Conservation (phyloP, 2,797 vertebrate genomes). For the Tachyglossus aculeatus region DNA sequence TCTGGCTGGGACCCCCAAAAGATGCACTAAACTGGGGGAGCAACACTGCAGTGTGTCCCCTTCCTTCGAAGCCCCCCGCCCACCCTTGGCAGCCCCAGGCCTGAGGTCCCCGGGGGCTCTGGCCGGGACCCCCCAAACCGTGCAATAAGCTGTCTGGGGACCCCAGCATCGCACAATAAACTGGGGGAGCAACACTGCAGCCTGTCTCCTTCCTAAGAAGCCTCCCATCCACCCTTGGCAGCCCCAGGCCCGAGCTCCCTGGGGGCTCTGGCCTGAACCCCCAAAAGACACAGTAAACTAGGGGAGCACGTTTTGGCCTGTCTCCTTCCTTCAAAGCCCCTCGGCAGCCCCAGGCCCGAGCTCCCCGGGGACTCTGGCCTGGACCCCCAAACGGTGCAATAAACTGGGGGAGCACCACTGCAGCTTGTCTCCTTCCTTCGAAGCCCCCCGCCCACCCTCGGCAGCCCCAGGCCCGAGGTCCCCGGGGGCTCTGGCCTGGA, state of each 20-base stretch:
- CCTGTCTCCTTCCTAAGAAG: background rate
- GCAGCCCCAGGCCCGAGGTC: background rate
- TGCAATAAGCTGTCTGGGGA: no score
- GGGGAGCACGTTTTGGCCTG: background rate
- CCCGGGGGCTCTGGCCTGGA: background rate
- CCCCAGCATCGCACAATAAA: no score
- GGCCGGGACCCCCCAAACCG: no score
- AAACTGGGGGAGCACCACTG: conserved; percentile 19
- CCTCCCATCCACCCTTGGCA: background rate
- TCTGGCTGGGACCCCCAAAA: background rate
- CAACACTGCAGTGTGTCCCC: background rate
- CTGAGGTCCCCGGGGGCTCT: no score
- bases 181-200: background rate
- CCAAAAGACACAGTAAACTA: background rate
- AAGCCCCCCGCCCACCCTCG: background rate
- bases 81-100: background rate
- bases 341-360: no score
- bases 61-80: background rate
- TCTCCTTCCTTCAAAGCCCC: background rate
- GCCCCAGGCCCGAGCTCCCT: background rate
- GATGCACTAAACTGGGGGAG: conserved; percentile 33
- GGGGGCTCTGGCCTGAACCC: no score
- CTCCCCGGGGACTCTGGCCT: no score
- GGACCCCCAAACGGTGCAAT: no score
- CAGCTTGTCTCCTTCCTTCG: background rate